Evolutionary conservation across 2,888 invertebrate species (phyloP), one percentile per base, ranked within the genome.

Genomic region (Microdon myrmicae): DNA sequence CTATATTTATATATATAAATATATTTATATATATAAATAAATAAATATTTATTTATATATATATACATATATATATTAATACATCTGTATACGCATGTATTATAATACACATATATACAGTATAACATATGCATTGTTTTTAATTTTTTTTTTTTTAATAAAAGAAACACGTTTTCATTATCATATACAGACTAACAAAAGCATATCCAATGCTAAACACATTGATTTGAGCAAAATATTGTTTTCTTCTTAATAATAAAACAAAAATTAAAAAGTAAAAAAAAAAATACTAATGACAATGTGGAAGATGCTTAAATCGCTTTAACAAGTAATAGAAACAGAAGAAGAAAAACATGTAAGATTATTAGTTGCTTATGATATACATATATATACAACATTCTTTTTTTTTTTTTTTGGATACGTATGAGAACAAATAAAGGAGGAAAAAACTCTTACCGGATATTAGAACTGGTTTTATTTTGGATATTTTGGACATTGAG

Each of bases 401-500:
- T n/a, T n/a, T n/a, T n/a, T 25, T 3, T 25, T 9, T 9, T 9
- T 47, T 38, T 25, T 45, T 54, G 43, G 34, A 49, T 58, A 51
- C 43, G 45, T 51, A 58, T 55, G 53, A 28, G 35, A 67, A 67
- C 32, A 54, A 66, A 59, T 47, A 54, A 59, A 59, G 39, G 59
- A 43, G 47, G 59, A 44, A 79, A 79, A 71, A 70, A 70, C 68
- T 69, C 72, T 72, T 72, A 72, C 72, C 72, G 71, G 71, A 71
- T 67, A 70, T 64, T 79, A 75, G 75, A 74, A 56, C 67, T 69
- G 67, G 68, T 55, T 68, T 51, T 51, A 55, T 61, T 60, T 61
- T 69, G 44, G 53, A 58, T 54, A 47, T 54, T 67, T 41, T 67
- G 67, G 68, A 31, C 31, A 55, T 60, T 61, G 55, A 54, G 41